Percentiles rank a stretch among this genome's conserved stretches.
These are phyloP conservation scores for Villa cingulata DNA, from an alignment of 2,888 invertebrate genomes.

Conservation along the genomic window DNA sequence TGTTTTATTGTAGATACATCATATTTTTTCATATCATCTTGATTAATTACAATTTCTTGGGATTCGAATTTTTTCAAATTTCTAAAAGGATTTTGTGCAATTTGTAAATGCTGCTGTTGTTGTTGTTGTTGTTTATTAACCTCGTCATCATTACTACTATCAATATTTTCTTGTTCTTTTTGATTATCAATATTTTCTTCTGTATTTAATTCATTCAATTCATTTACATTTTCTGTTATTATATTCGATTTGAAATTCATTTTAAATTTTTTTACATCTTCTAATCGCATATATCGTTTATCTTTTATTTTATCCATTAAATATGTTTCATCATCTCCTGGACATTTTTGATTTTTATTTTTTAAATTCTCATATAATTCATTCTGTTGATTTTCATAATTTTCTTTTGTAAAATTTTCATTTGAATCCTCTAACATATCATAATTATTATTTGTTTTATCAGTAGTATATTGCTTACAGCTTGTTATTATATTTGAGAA, in stretches of 20 bases:
- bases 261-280: neutral
- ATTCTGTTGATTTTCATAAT: neutral
- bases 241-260: too few relatives aligned
- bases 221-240: neutral
- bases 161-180: too few relatives aligned
- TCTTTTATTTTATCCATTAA: conserved; percentile 22
- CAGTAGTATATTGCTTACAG: conserved; percentile 12
- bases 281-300: conserved; percentile 11
- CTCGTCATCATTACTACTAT: neutral
- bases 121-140: neutral
- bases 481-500: conserved; percentile 26
- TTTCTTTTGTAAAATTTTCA: too few relatives aligned
- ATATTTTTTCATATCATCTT: conserved; percentile 23
- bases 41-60: conserved; percentile 28
- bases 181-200: neutral
- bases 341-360: neutral
- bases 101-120: neutral
- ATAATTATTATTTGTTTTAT: neutral
- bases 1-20: conserved; percentile 32
- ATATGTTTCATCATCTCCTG: conserved; percentile 24
- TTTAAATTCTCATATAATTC: neutral
- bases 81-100: neutral
- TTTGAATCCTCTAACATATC: too few relatives aligned
- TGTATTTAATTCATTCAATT: neutral
- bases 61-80: conserved; percentile 22